Percentiles rank a stretch among this genome's conserved stretches.
Evolutionary conservation across 2,113 vertebrate genomes (phyloP).

Genomic region (Chroicocephalus ridibundus): DNA sequence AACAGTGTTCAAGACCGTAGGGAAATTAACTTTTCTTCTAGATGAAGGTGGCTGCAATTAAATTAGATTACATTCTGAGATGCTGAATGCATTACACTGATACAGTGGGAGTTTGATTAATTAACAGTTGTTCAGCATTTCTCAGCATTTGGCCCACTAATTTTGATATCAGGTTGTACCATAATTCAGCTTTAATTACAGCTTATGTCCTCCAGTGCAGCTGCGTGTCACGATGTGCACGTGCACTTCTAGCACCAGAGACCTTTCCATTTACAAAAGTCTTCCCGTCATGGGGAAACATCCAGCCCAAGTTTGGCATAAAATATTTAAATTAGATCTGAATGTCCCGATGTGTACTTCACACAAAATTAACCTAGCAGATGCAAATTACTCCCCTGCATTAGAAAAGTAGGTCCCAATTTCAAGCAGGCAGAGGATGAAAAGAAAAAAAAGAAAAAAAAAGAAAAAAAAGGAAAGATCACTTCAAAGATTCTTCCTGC

Average conservation of each 20-base stretch:
- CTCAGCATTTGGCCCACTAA: slow-evolving; percentile 13
- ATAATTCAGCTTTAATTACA: slow-evolving; percentile 50
- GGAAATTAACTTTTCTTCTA: slow-evolving; percentile 50
- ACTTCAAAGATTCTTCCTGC: slow-evolving; percentile 37
- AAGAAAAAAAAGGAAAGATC: neutral
- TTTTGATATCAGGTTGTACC: neutral
- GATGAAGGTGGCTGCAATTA: slow-evolving; percentile 6
- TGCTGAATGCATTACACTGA: slow-evolving; percentile 18
- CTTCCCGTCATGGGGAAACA: neutral
- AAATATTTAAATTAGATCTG: neutral
- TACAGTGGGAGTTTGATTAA: slow-evolving; percentile 17
- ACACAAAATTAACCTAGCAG: neutral
- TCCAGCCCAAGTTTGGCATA: neutral
- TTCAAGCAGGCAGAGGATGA: neutral
- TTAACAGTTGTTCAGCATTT: slow-evolving; percentile 27
- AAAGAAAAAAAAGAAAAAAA: neutral
- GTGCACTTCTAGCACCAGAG: neutral
- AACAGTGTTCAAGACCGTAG: neutral
- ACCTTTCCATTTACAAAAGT: neutral
- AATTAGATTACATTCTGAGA: slow-evolving; percentile 35
- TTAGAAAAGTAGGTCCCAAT: slow-evolving; percentile 6
- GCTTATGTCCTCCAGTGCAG: neutral
- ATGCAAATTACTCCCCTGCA: neutral
- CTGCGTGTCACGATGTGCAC: neutral
- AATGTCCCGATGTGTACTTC: neutral